Conservation (phyloP, 2,888 invertebrate species). For the Archips xylosteana region DNA sequence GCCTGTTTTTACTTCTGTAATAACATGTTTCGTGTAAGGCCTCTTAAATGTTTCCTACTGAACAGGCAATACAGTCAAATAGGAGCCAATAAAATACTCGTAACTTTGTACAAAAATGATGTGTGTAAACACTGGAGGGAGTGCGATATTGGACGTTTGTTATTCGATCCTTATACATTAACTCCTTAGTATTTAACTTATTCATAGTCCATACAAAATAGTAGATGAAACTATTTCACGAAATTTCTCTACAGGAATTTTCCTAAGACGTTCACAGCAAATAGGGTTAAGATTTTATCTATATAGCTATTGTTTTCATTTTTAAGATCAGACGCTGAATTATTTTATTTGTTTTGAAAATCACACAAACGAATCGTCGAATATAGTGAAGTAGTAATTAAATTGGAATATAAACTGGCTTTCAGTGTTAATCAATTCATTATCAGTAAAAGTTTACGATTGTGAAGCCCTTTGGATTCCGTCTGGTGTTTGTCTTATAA, state of each 20-base stretch:
- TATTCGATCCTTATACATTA: constrained; percentile 69
- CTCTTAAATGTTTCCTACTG: constrained; percentile 38
- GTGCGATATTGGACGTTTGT: constrained; percentile 84
- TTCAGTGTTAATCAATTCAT: constrained; percentile 26
- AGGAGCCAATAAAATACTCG: constrained; percentile 68
- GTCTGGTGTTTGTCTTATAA: constrained; percentile 24
- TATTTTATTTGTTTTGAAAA: background rate
- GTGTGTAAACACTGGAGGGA: constrained; percentile 84
- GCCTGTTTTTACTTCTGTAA: background rate
- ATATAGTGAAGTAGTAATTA: background rate
- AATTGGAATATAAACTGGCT: constrained; percentile 5
- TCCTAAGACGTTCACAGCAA: constrained; percentile 23
- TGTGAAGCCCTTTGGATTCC: constrained; percentile 20
- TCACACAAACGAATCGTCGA: background rate
- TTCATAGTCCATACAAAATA: constrained; percentile 37
- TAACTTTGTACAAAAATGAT: constrained; percentile 80
- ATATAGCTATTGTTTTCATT: background rate
- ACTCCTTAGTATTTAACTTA: constrained; percentile 53
- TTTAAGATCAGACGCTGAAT: background rate
- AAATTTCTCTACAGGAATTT: constrained; percentile 10
- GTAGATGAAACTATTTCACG: constrained; percentile 35
- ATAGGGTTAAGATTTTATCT: background rate
- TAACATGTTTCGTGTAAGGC: constrained; percentile 17
- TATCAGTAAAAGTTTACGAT: constrained; percentile 7
- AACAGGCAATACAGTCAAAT: constrained; percentile 59